Base-by-base conservation (phyloP, 2,888 invertebrate species). In the Drosophila tripunctata region DNA sequence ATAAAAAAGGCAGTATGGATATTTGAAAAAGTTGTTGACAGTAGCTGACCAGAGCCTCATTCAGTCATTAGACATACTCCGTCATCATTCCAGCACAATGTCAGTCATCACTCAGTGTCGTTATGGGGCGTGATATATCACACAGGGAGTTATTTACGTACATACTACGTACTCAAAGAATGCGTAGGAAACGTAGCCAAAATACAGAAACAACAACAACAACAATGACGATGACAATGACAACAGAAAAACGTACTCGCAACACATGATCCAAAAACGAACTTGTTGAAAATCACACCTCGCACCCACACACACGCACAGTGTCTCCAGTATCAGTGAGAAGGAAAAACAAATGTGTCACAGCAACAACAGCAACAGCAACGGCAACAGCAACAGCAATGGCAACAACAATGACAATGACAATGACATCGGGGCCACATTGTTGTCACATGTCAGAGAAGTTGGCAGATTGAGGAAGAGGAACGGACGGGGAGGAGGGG, bases 261-360 rank as follows among this genome's bases (percentile, higher is more conserved):
- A 40, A 52, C 61, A 63, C 55, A 73, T 68, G 72, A 68, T 55
- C 64, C 70, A 57, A 57, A 61, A 76, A 35, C 52, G 74, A 74
- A 82, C 83, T 79, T 79, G 79, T 77, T 79, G 79, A 82, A 79
- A 82, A 77, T 79, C 79, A 82, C 79, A 82, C 83, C 77, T 79
- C 54, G 63, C 75, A 40, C 52, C 38, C 68, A 64, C 71, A 58
- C 65, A 41, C 15, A 24, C 10, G 17, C 15, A 35, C 17, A 51
- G 44, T 45, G 54, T 45, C 44, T 45, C 41, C 41, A 27, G 36
- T 50, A 48, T 35, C 52, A 64, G 69, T 55, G 52, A 54, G 69
- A 22, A 65, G 50, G 66, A 66, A 74, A 58, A 70, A 70, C 67
- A 65, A 76, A 76, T 77, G 74, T 79, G 83, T 70, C 83, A 79